Percentiles rank a stretch among this genome's conserved stretches.
Evolutionary conservation across 2,888 invertebrate genomes (phyloP).

Genomic region (Nebria brevicollis): DNA sequence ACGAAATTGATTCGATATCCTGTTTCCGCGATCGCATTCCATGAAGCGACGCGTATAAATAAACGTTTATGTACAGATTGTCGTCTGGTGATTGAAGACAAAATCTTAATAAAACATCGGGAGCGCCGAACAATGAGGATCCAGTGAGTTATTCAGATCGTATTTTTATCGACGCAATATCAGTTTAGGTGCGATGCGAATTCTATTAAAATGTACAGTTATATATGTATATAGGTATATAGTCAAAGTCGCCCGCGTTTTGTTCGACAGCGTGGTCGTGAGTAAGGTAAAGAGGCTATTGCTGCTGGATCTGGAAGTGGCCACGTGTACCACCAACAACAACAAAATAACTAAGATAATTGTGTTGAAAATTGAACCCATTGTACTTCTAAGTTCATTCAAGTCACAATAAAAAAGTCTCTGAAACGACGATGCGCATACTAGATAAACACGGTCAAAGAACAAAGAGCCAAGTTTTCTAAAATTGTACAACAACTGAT

Average conservation of each 20-base stretch:
- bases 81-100: neutral
- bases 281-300: too few species aligned
- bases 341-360: slow-evolving; percentile 42
- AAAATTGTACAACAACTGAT: slow-evolving; percentile 28
- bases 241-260: neutral
- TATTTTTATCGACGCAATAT: neutral
- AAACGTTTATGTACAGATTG: neutral
- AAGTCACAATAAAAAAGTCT: slow-evolving; percentile 19
- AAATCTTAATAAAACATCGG: neutral
- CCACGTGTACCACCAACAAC: slow-evolving; percentile 26
- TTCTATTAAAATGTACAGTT: slow-evolving; percentile 1
- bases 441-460: slow-evolving; percentile 23
- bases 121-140: too few species aligned
- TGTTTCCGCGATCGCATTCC: too few species aligned
- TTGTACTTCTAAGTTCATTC: slow-evolving; percentile 20
- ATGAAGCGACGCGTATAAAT: too few species aligned
- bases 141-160: neutral
- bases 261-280: neutral
- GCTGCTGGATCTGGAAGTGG: neutral
- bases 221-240: neutral
- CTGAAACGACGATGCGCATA: slow-evolving; percentile 20
- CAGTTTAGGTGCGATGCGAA: slow-evolving; percentile 1
- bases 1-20: too few species aligned
- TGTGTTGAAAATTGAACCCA: slow-evolving; percentile 41
- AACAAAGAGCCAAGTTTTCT: slow-evolving; percentile 38